A percentile compares a stretch with the other conserved stretches of the same genome.
Evolutionary conservation across 2,888 invertebrate species (phyloP).

Genomic region (Mimumesa dahlbomi): DNA sequence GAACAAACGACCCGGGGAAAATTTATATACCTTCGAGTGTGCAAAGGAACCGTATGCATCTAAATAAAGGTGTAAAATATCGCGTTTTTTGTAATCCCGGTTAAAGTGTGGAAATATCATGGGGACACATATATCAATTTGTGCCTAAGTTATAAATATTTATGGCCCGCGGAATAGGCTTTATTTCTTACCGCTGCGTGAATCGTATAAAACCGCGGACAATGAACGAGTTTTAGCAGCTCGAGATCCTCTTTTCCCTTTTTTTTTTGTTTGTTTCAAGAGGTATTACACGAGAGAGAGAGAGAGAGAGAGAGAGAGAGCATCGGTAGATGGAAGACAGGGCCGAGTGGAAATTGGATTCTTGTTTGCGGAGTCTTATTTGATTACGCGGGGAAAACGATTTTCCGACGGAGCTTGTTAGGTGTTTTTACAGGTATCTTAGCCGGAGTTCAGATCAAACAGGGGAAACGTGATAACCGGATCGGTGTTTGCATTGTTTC

Average conservation of each 20-base stretch:
- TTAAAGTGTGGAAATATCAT: too few species aligned
- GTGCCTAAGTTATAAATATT: constrained; percentile 7
- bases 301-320: too few species aligned
- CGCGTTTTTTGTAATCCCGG: neutral
- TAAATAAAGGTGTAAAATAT: neutral
- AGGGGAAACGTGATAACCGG: constrained; percentile 24
- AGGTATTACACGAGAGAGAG: constrained; percentile 17
- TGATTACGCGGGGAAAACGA: constrained; percentile 52
- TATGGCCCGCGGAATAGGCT: neutral
- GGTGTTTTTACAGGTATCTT: constrained; percentile 27
- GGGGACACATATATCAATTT: constrained; percentile 1
- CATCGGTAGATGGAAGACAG: constrained; percentile 12
- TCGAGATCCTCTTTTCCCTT: constrained; percentile 1
- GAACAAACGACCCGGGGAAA: too few species aligned
- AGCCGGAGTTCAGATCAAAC: constrained; percentile 10
- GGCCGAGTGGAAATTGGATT: constrained; percentile 55
- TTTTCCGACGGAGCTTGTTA: constrained; percentile 47
- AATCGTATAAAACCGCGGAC: constrained; percentile 1
- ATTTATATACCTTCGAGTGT: constrained; percentile 8
- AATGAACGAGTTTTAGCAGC: constrained; percentile 4
- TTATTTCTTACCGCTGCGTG: neutral
- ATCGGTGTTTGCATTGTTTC: constrained; percentile 30
- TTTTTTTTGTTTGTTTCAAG: constrained; percentile 5
- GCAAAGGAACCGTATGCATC: constrained; percentile 1
- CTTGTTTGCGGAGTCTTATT: constrained; percentile 58